Base-by-base conservation (phyloP, 2,113 vertebrate genomes). In the Xerus inauris region DNA sequence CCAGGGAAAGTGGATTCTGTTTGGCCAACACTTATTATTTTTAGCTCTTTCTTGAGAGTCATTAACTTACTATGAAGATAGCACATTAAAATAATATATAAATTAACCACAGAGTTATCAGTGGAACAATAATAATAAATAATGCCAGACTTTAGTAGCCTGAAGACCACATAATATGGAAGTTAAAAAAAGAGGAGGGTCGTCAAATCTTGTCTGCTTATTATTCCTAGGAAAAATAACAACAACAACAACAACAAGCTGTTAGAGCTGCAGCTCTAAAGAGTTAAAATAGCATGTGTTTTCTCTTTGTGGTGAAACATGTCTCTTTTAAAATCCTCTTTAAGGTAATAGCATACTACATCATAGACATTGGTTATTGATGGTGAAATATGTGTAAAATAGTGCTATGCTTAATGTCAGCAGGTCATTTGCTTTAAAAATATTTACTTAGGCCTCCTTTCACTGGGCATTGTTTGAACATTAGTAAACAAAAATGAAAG, bases 1-100 rank as follows among this genome's bases (percentile, higher is more conserved):
- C 49, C n/a, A 77, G 17, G 82, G 69, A 49, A 96, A 98, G 91
- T 71, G n/a, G 49, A 84, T 89, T 93, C 77, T 86, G 20, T 79
- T 92, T 12, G 3, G 62, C 77, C 91, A 94, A 94, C 47, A 81
- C 47, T 94, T 40, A 79, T 71, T 95, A 93, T 96, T 97, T 96
- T 91, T 87, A 87, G 62, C 28, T 80, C 57, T 87, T 96, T 87
- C 64, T 45, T 47, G 17, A 91, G 64, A 62, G 22, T 40, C 49
- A 80, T 95, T 96, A 93, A 80, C 42, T 94, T 87, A 93, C 5
- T 81, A 87, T 45, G 20, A 79, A 94, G 49, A 95, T 8, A 51
- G 8, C 0, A 94, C 26, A 76, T 87, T 97, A 87, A 94, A 88
- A 57, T 64, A 35, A 64, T 94, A 67, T 65, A n/a, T 75, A 91